Base-by-base conservation (phyloP, 2,113 vertebrate genomes). In the Epinephelus fuscoguttatus region DNA sequence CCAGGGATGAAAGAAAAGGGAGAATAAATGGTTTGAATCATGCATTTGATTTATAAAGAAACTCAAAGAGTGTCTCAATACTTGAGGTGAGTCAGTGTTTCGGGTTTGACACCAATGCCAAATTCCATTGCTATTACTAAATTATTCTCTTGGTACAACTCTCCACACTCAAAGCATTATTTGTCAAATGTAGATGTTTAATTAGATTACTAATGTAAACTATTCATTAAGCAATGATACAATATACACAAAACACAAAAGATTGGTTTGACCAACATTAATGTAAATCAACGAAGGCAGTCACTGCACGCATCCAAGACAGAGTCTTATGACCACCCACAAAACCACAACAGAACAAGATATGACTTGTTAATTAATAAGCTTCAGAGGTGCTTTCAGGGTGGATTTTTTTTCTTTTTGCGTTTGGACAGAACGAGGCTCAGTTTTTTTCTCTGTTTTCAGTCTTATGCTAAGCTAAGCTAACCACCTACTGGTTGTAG, bases 111-210 rank as follows among this genome's bases (percentile, higher is more conserved):
- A 23, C 19, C 3, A 10, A 56, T 63, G 53, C 47, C 33, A 70
- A 72, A 79, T 71, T 69, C 79, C 63, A 23, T 23, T 30, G 3
- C 21, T 30, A 56, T 73, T 72, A 81, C 40, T 6, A 50, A 61
- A 63, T 49, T 57, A 23, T 27, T 61, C 49, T 71, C 45, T 60
- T 27, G 6, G 66, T 45, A 37, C 63, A 49, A 10, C 11, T 3
- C 13, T 27, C 6, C 25, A 63, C 14, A 21, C 30, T 60, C 4
- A 17, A 10, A 14, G 6, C 13, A 40, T 45, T 67, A 1, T 1
- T 11, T 30, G 9, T 55, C 4, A 52, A 67, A 45, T 60, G 40
- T 30, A 14, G 42, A 81, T 27, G 37, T 40, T 52, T 57, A 6
- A 49, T 30, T 14, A 67, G 10, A 7, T 25, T 9, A 27, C 30